Base-by-base conservation (phyloP, 2,888 invertebrate species). In the Cosmia trapezina region DNA sequence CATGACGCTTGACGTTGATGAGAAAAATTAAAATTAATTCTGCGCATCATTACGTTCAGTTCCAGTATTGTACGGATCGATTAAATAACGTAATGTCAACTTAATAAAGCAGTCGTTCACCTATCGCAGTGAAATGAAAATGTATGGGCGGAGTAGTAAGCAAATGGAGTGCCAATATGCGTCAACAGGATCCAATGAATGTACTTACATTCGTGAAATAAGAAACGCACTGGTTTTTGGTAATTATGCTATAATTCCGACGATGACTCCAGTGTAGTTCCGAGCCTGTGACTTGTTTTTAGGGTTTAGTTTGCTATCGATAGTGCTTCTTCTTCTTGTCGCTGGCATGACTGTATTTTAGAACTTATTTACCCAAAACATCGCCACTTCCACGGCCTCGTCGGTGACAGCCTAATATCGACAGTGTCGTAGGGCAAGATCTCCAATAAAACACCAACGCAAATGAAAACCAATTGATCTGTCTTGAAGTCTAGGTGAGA, bases 71-170 rank as follows among this genome's bases (percentile, higher is more conserved):
- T 79, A 71, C 77, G 84, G 86, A 91, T 90, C 89, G 91, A 92
- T 93, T 91, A 91, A 91, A 90, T 91, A 89, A 89, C 84, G 86
- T 91, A 92, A 92, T 92, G 92, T 92, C 92, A 90, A 89, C 86
- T 88, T 91, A 93, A 95, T 95, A 94, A 94, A 94, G 83, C 85
- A 93, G 94, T 92, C 94, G 84, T 94, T 95, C 94, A 94, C 94
- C 93, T 90, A 91, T 80, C 86, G 81, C 83, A 82, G 86, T 89
- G 86, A 87, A 86, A 87, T 89, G 86, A 87, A 86, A 87, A 84
- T 80, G 84, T 70, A 59, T 57, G 28, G n/a, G 60, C 43, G 49
- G 80, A 80, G 73, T 59, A 41, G 45, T 33, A 2, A 72, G 47
- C 33, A 73, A 62, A 77, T 62, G 66, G 65, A 77, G 72, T 66